Base-by-base conservation (phyloP, 2,888 invertebrate genomes). In the Cremastinae sp. region DNA sequence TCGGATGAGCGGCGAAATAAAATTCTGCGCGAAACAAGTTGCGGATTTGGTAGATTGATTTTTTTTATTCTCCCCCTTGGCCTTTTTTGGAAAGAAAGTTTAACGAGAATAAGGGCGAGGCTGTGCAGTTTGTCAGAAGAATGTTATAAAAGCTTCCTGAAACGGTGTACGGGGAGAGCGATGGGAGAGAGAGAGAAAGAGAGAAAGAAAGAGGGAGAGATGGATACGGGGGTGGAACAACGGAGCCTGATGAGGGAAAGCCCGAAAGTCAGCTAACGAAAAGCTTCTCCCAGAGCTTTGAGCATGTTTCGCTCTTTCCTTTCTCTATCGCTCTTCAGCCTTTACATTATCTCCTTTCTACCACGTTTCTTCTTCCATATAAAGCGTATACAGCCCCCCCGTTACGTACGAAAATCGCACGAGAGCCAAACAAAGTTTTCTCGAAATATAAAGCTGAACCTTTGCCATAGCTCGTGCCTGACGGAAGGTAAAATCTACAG, bases 281-380 rank as follows among this genome's bases (percentile, higher is more conserved):
- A 68, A 68, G 68, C 68, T 59, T 58, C 68, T 59, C 68, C 38
- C 58, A 58, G 58, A 58, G 68, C 68, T 68, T 68, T 58, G 36
- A 28, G 10, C 56, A 45, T 38, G 58, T 38, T 68, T 38, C 28
- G 18, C 65, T 16, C 53, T 28, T 41, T 9, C 22, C 51, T 10
- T 53, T 0, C 28, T 4, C 28, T 28, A 5, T 28, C 5, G 2
- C 22, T 22, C 22, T 53, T 14, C 51, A 18, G 22, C 58, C 49
- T 58, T 47, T 58, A 45, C n/a, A n/a, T 68, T 56, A 47, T 36
- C 56, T 68, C 43, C 47, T 38, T 36, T 45, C 12, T 47, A 18
- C 36, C 58, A 38, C 47, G 34, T 58, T 58, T 49, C 49, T 28
- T 34, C 16, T 5, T 20, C 22, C 14, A 41, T 18, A 22, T 20